Evolutionary conservation across 2,113 vertebrate genomes (phyloP), one percentile per base, ranked within the genome.

Genomic region (Brachyhypopomus occidentalis): DNA sequence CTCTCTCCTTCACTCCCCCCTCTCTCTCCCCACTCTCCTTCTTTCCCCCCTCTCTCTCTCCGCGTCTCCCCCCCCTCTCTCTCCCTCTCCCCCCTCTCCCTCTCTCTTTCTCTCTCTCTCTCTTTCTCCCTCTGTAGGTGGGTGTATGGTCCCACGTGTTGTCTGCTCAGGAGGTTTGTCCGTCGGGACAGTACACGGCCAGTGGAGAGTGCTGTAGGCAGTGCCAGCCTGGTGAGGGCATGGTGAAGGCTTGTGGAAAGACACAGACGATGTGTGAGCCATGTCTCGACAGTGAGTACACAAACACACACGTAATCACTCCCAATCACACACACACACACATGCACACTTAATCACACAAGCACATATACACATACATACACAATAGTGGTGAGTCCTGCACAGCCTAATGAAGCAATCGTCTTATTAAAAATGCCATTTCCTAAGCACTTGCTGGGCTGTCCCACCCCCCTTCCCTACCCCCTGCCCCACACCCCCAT

Each of bases 241-340:
- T 98, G 73, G 20, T 86, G 78, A 89, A 89, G 84, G 90, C 87
- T 7, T 99, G 97, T 0, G 95, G 95, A 75, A 86, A 17, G 79
- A 92, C 92, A 71, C 96, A 99, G 92, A 97, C 97, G 0, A 88
- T 92, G 67, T 99, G 97, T 1, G 88, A 92, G 69, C 94, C 95
- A 22, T 99, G 97, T 87, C 91, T 96, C 74, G 97, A 99, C 93
- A 99, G 97, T 99, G 86, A 96, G 97, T 96, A 67, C 74, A 80
- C 27, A 38, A 74, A 59, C 48, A 66, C 69, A 55, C 71, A 45
- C 78, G 52, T 78, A 76, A 59, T 34, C 64, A 69, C 38, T 36
- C 70, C 63, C 19, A 75, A 11, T 17, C 25, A 72, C 70, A 55
- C 45, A 73, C 41, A 55, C 71, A 73, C 48, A 66, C 69, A 55